Evolutionary conservation across 2,888 invertebrate genomes (phyloP).

Genomic region (Dendrolimus pini): DNA sequence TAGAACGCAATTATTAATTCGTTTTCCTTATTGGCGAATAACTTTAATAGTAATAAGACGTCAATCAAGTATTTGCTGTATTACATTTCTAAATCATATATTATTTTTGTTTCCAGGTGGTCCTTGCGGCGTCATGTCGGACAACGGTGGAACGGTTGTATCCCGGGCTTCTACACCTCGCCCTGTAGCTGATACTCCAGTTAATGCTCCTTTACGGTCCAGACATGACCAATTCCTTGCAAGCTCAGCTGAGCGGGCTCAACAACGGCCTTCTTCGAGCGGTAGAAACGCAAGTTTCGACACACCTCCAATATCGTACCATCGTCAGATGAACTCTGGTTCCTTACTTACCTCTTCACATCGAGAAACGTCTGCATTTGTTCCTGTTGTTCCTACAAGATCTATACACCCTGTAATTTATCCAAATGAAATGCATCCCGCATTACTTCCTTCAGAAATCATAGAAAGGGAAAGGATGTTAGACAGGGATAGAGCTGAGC

Average conservation of each 20-base stretch:
- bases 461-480: constrained; percentile 74
- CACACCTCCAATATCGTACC: constrained; percentile 79
- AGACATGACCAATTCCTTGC: constrained; percentile 79
- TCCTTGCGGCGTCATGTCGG: constrained; percentile 58
- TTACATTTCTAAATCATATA: not conserved
- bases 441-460: constrained; percentile 77
- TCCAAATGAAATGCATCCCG: constrained; percentile 82
- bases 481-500: constrained; percentile 64
- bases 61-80: not conserved
- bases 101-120: not conserved
- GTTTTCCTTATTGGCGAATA: not conserved
- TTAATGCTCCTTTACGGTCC: constrained; percentile 61
- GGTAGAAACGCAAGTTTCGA: constrained; percentile 78
- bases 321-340: constrained; percentile 78
- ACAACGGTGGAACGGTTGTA: constrained; percentile 61
- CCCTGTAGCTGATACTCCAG: constrained; percentile 64
- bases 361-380: constrained; percentile 90
- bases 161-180: constrained; percentile 70
- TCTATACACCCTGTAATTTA: constrained; percentile 84
- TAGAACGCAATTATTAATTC: constrained; percentile 1
- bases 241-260: constrained; percentile 67
- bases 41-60: not conserved
- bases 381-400: constrained; percentile 90
- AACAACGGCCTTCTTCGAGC: constrained; percentile 66
- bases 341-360: constrained; percentile 73